Evolutionary conservation across 2,113 vertebrate genomes (phyloP), one percentile per base, ranked within the genome.

Genomic region (Apistogramma diplotaenia): DNA sequence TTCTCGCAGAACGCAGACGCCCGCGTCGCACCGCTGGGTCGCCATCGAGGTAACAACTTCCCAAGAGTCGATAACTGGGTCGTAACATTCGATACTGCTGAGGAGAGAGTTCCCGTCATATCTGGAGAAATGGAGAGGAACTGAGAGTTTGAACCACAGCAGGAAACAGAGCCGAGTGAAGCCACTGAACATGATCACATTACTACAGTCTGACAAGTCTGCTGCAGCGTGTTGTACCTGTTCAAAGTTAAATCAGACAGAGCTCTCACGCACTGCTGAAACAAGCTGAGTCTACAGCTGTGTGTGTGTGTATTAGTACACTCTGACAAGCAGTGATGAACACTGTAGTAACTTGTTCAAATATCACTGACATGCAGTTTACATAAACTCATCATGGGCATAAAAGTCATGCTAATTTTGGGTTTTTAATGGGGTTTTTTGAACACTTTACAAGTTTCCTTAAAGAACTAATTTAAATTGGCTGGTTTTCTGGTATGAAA

Each of bases 31-130:
- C 54, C 98, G 97, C 91, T 99, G 98, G 25, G 98, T 99, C 15
- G 97, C 98, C 96, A 99, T 98, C 35, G 98, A 99, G 4, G 98
- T 99, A 19, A 98, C 98, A 11, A 99, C 97, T 91, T 99, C 98
- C 98, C 98, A 99, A 89, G 89, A 98, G 95, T 99, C 98, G n/a
- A 99, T 96, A 76, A 99, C 96, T 6, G 98, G 98, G 85, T 99
- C 98, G 0, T 99, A 99, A 94, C 97, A 99, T 93, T 99, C 98
- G 5, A 99, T 98, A 84, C 98, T 99, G 95, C 96, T 99, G 89
- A 99, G 96, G 70, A 99, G 95, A 0, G 98, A 99, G 94, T 99
- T 99, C 56, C 98, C 98, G 67, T 99, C 98, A 0, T 99, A 99
- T 43, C 98, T 99, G 87, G 37, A 87, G 80, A 85, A 54, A n/a